These are phyloP conservation scores for Melikaiella ostensackeni DNA, from an alignment of 2,888 invertebrate genomes.

Conservation along the genomic window DNA sequence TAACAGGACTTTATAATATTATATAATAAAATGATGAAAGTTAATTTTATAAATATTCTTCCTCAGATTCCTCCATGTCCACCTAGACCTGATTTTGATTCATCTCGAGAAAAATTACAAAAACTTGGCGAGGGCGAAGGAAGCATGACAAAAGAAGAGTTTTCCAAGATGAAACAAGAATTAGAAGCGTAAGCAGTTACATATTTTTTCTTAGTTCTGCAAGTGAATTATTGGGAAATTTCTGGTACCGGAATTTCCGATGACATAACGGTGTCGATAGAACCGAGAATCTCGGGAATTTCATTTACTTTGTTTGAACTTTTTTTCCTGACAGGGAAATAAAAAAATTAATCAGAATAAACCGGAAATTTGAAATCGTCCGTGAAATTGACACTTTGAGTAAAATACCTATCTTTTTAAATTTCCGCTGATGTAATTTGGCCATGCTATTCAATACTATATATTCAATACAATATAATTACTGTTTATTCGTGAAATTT, in stretches of 20 bases:
- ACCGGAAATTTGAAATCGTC: too few species aligned
- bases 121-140: constrained; percentile 99
- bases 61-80: constrained; percentile 93
- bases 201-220: not conserved
- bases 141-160: constrained; percentile 99
- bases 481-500: not conserved
- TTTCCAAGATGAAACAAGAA: constrained; percentile 99
- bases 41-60: constrained; percentile 34
- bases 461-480: too few species aligned
- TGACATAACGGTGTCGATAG: not conserved
- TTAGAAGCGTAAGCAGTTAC: constrained; percentile 92
- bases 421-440: not conserved
- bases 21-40: too few species aligned
- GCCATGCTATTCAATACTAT: not conserved
- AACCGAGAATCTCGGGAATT: not conserved
- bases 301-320: not conserved
- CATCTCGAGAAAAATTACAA: constrained; percentile 98
- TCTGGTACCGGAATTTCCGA: constrained; percentile 7
- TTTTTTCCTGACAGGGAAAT: too few species aligned
- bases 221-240: not conserved
- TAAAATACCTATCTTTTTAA: not conserved
- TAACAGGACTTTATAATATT: not conserved
- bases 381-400: not conserved
- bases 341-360: too few species aligned
- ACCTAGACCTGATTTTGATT: constrained; percentile 98